A percentile compares a stretch with the other conserved stretches of the same genome.
phyloP scores from a whole-genome alignment of 1,140 invertebrate genomes.

The Aphelenchoides avenae region DNA sequence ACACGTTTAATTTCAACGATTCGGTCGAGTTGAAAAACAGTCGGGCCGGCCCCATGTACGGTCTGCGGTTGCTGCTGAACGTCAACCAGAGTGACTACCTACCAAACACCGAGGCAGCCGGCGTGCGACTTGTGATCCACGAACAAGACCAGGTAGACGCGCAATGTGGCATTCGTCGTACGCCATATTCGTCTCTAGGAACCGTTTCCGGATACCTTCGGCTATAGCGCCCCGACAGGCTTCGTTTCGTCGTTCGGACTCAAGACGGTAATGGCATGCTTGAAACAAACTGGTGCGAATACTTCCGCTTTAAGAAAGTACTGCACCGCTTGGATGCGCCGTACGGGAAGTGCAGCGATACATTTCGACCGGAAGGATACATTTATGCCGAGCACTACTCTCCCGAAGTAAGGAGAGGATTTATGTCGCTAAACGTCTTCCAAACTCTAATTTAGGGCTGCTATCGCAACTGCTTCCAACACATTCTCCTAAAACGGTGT shows the following conservation, averaged over 20 bases:
- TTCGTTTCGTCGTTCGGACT: slow-evolving; percentile 59
- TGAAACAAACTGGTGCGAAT: neutral
- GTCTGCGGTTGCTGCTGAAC: slow-evolving; percentile 52
- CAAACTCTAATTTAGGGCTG: slow-evolving; percentile 43
- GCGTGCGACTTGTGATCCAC: slow-evolving; percentile 56
- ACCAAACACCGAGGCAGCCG: slow-evolving; percentile 59
- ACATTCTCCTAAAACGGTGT: slow-evolving; percentile 48
- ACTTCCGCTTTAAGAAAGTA: slow-evolving; percentile 48
- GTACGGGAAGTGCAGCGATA: slow-evolving; percentile 53
- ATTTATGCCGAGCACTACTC: slow-evolving; percentile 59
- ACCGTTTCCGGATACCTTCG: slow-evolving; percentile 58
- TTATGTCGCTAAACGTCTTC: neutral
- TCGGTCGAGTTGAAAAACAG: slow-evolving; percentile 57
- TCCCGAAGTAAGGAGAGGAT: slow-evolving; percentile 50
- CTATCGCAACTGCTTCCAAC: slow-evolving; percentile 59
- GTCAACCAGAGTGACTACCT: slow-evolving; percentile 58
- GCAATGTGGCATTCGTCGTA: too few species aligned
- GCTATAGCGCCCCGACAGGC: slow-evolving; percentile 56
- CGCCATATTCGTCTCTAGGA: too few species aligned
- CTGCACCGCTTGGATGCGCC: slow-evolving; percentile 51
- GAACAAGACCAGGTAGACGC: slow-evolving; percentile 59
- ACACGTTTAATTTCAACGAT: slow-evolving; percentile 59
- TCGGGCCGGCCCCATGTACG: slow-evolving; percentile 48
- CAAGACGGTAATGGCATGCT: slow-evolving; percentile 44
- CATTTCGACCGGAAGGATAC: slow-evolving; percentile 52